Evolutionary conservation across 2,113 vertebrate genomes (phyloP).

Genomic region (Oreamnos americanus): DNA sequence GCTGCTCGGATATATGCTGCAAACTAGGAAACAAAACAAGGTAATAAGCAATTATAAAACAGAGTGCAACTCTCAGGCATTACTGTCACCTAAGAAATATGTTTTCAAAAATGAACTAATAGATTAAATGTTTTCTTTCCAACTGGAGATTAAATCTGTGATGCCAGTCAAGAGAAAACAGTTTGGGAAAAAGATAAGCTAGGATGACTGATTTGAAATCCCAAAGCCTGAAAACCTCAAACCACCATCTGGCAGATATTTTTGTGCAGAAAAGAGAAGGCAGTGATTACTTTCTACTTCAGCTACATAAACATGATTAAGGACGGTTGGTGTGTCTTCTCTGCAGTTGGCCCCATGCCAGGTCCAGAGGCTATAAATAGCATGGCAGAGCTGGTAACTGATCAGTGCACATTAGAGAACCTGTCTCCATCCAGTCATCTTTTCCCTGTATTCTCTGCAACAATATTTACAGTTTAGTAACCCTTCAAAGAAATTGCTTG

Average conservation of each 20-base stretch:
- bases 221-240: constrained; percentile 59
- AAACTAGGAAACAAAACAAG: constrained; percentile 83
- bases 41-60: background rate
- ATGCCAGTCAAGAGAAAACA: constrained; percentile 35
- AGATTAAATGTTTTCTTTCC: constrained; percentile 17
- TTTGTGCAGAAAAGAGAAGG: constrained; percentile 59
- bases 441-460: background rate
- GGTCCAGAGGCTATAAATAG: constrained; percentile 30
- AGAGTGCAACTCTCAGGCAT: background rate
- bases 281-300: constrained; percentile 53
- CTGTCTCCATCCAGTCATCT: background rate
- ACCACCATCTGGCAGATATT: constrained; percentile 54
- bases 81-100: background rate
- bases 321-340: constrained; percentile 1
- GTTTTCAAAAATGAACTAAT: constrained; percentile 30
- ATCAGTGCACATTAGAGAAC: background rate
- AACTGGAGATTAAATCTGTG: constrained; percentile 48
- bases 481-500: constrained; percentile 4
- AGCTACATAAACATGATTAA: constrained; percentile 42
- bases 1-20: constrained; percentile 96
- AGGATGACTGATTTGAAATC: constrained; percentile 45
- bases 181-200: constrained; percentile 38
- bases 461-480: constrained; percentile 31
- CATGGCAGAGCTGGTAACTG: background rate
- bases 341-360: background rate